A percentile compares a stretch with the other conserved stretches of the same genome.
These are phyloP conservation scores for Cephus runcator DNA, from an alignment of 2,888 invertebrate species.

Conservation along the genomic window DNA sequence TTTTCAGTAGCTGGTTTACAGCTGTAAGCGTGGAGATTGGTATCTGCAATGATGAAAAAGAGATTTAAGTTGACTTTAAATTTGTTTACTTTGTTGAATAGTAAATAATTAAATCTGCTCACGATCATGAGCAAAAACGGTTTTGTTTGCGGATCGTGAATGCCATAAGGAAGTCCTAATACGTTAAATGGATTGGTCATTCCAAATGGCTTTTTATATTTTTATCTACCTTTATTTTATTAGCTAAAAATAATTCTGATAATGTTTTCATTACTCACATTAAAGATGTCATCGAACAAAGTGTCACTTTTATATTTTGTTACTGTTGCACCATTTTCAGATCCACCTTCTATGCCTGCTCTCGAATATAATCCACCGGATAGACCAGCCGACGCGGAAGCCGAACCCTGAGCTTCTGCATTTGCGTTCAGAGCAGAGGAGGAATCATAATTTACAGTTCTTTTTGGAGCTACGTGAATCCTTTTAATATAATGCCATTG, in stretches of 20 bases:
- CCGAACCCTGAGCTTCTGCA: conserved; percentile 39
- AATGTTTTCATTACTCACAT: conserved; percentile 66
- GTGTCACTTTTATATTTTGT: conserved; percentile 40
- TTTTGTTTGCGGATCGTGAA: neutral
- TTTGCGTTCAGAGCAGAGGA: conserved; percentile 60
- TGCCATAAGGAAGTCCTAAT: neutral
- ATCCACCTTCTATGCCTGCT: conserved; percentile 11
- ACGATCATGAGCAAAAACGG: neutral
- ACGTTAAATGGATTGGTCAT: neutral
- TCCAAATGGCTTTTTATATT: neutral
- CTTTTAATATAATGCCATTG: conserved; percentile 48
- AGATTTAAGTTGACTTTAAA: neutral
- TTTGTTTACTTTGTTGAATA: neutral
- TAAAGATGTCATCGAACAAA: conserved; percentile 74
- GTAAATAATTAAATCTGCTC: neutral
- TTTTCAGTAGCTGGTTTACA: conserved; percentile 73
- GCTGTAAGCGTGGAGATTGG: conserved; percentile 75
- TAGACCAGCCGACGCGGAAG: conserved; percentile 14
- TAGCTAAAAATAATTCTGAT: neutral
- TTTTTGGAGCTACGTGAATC: conserved; percentile 25
- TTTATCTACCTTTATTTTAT: neutral
- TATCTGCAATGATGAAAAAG: conserved; percentile 67
- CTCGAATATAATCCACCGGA: conserved; percentile 16
- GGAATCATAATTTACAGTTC: conserved; percentile 1
- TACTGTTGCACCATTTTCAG: conserved; percentile 26